Conservation (phyloP, 2,113 vertebrate species). For the Cacatua alba region DNA sequence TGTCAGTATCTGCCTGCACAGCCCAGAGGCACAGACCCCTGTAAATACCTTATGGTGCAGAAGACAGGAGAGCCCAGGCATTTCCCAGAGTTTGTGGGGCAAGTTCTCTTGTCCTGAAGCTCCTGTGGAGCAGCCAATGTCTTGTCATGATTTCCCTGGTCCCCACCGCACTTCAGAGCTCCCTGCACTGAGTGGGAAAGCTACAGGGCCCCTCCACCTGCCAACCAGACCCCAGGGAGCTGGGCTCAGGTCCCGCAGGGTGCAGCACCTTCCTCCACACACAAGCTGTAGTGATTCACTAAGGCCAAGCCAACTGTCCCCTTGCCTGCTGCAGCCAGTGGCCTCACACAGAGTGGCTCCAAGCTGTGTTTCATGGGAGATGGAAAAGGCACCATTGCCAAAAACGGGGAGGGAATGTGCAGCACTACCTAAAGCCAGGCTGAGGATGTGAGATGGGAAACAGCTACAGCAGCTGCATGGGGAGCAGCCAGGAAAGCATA, state of each 20-base stretch:
- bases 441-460: not conserved
- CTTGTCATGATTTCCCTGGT: not conserved
- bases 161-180: not conserved
- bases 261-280: not conserved
- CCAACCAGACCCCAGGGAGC: not conserved
- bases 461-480: not conserved
- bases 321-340: not conserved
- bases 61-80: not conserved
- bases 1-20: not conserved
- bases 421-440: not conserved
- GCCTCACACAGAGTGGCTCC: not conserved
- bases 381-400: conserved; percentile 10
- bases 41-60: not conserved
- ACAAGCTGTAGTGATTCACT: not conserved
- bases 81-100: not conserved
- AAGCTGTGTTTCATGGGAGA: not conserved
- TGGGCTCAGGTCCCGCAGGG: not conserved
- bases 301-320: not conserved
- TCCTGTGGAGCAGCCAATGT: not conserved
- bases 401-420: conserved; percentile 16
- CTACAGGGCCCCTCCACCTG: not conserved
- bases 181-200: not conserved
- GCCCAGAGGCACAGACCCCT: not conserved
- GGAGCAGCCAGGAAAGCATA: not conserved
- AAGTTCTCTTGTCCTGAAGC: not conserved